Conservation (phyloP, 2,797 vertebrate species). For the Gallinago stenura region DNA sequence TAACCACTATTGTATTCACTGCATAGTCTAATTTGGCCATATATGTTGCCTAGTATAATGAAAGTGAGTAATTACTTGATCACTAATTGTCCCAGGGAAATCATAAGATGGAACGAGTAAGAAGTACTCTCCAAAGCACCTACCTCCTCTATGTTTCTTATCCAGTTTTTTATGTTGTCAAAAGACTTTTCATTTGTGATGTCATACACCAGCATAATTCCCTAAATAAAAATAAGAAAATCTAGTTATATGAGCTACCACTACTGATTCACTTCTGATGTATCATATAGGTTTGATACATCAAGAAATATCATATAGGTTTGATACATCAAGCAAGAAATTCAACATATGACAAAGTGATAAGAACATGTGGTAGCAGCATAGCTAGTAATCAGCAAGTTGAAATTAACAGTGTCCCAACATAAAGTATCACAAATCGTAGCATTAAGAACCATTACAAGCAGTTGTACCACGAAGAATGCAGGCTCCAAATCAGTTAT, state of each 20-base stretch:
- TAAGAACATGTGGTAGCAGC: not conserved
- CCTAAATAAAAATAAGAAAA: slow-evolving; percentile 79
- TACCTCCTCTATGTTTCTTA: slow-evolving; percentile 98
- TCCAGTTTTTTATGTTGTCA: slow-evolving; percentile 99
- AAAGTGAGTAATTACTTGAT: not conserved
- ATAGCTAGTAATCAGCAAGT: not conserved
- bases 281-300: not conserved
- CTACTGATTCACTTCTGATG: not conserved
- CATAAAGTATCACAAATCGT: not conserved
- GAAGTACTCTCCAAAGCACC: slow-evolving; percentile 23
- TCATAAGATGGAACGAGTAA: accelerated
- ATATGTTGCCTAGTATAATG: not conserved
- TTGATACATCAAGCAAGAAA: not conserved
- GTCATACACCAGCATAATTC: slow-evolving; percentile 98
- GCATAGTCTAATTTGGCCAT: not conserved
- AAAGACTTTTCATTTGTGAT: slow-evolving; percentile 99
- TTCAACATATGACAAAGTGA: not conserved
- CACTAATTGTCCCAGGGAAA: not conserved
- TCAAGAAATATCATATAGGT: not conserved
- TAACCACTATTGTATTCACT: not conserved
- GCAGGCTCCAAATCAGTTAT: not conserved
- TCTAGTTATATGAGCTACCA: not conserved
- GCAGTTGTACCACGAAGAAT: not conserved
- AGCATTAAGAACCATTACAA: not conserved
- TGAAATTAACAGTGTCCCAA: not conserved